phyloP scores from a whole-genome alignment of 2,888 invertebrate genomes.

The Drosophila anomalipes region DNA sequence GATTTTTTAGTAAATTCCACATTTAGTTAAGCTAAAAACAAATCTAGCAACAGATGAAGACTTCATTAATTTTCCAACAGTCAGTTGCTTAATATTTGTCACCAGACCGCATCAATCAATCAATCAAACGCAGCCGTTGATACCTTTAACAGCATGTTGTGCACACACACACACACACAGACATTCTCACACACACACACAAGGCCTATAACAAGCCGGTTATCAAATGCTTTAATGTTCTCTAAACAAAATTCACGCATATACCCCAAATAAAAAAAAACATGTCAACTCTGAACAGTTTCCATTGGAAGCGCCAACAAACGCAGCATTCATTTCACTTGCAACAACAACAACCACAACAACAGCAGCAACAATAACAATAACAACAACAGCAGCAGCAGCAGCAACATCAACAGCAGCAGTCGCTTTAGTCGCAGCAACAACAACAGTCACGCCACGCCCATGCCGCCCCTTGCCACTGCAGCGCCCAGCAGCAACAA shows the following conservation, averaged over 20 bases:
- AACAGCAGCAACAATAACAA: constrained; percentile 37
- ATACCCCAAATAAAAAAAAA: constrained; percentile 20
- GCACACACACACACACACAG: constrained; percentile 11
- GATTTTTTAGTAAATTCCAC: background rate
- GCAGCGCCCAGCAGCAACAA: constrained; percentile 48
- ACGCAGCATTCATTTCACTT: constrained; percentile 66
- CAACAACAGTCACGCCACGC: constrained; percentile 73
- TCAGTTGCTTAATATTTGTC: background rate
- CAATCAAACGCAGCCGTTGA: background rate
- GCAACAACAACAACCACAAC: constrained; percentile 49
- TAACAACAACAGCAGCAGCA: constrained; percentile 51
- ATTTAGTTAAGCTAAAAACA: background rate
- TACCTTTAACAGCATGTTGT: background rate
- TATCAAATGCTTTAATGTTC: constrained; percentile 53
- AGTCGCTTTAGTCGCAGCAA: constrained; percentile 50
- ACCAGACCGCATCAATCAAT: background rate
- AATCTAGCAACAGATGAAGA: background rate
- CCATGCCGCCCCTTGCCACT: constrained; percentile 77
- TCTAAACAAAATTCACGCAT: constrained; percentile 53
- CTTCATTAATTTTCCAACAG: background rate
- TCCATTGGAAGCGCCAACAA: constrained; percentile 50
- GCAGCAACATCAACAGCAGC: constrained; percentile 60
- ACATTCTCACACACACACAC: constrained; percentile 3
- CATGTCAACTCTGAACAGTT: constrained; percentile 46
- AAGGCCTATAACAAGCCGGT: constrained; percentile 20